Base-by-base conservation (phyloP, 2,888 invertebrate genomes). In the Latheticus oryzae region DNA sequence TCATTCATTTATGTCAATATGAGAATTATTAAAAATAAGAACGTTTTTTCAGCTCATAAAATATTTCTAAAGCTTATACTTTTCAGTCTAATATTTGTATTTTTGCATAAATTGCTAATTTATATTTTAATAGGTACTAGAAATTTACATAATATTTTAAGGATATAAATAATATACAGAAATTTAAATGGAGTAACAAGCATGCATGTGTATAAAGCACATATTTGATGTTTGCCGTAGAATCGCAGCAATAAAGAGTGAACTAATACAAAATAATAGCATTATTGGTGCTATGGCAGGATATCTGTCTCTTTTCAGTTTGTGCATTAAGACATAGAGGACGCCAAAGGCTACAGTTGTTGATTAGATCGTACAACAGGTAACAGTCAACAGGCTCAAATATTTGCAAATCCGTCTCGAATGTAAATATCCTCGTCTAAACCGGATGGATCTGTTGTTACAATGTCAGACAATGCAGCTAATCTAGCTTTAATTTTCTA, bases 361-460 rank as follows among this genome's bases (percentile, higher is more conserved):
- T 42, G 42, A 59, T 61, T 60, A 51, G 61, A 47, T 55, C 56
- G 54, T 54, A 48, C 57, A 55, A 58, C 71, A 72, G 73, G 73
- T 73, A 71, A 73, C 70, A 70, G 71, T 70, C 71, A 70, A 72
- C 70, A 70, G 69, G 71, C 67, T 69, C 73, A 73, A 73, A 73
- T 73, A 72, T 73, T 73, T 73, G 71, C 73, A 71, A 73, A 72
- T 72, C 72, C 70, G 71, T 72, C 68, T 70, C 67, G 63, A 69
- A 71, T 72, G 72, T 72, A 73, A 72, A 72, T 71, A 73, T 69
- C 64, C 71, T 63, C 69, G 66, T 70, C 69, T 67, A 67, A 69
- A 71, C 65, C 68, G 66, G 67, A 61, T 59, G 66, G 68, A 72
- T 70, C 69, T 69, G 71, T 72, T 73, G 67, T 72, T 69, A 71